Percentiles rank a stretch among this genome's conserved stretches.
Evolutionary conservation across 2,888 invertebrate genomes (phyloP).

Genomic region (Drosophila incognita): DNA sequence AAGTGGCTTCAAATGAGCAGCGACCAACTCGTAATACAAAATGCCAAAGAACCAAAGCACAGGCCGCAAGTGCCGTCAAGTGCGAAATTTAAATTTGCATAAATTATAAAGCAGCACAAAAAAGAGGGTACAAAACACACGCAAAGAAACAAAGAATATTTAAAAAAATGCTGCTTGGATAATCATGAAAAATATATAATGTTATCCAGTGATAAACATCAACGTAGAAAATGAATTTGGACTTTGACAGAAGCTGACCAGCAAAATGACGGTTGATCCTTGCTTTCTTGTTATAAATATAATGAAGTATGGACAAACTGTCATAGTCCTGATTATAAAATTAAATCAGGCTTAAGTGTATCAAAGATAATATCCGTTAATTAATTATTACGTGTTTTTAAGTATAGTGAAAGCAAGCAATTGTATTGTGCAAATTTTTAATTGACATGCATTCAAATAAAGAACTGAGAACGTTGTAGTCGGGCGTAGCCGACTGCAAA

Average conservation of each 20-base stretch:
- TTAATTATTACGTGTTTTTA: neutral
- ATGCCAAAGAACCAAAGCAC: slow-evolving; percentile 49
- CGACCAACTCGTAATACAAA: slow-evolving; percentile 60
- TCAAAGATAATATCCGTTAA: neutral
- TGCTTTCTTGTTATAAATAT: neutral
- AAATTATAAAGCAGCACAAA: slow-evolving; percentile 64
- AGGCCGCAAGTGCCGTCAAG: slow-evolving; percentile 73
- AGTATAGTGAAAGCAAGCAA: neutral
- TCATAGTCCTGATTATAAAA: neutral
- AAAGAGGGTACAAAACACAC: slow-evolving; percentile 16
- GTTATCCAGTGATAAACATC: slow-evolving; percentile 43
- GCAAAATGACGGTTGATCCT: neutral
- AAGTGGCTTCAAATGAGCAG: slow-evolving; percentile 61
- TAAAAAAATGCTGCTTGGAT: slow-evolving; percentile 36
- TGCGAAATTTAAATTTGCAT: slow-evolving; percentile 76
- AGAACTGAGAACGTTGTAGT: neutral
- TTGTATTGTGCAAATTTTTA: neutral
- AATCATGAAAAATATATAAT: slow-evolving; percentile 65
- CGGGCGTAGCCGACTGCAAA: no score
- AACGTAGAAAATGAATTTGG: neutral
- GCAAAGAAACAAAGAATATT: slow-evolving; percentile 43
- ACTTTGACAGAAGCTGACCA: slow-evolving; percentile 25
- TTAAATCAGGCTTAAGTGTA: neutral
- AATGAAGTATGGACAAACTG: neutral
- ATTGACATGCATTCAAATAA: neutral